Conservation (phyloP, 2,888 invertebrate genomes). For the Scaptomyza parva region DNA sequence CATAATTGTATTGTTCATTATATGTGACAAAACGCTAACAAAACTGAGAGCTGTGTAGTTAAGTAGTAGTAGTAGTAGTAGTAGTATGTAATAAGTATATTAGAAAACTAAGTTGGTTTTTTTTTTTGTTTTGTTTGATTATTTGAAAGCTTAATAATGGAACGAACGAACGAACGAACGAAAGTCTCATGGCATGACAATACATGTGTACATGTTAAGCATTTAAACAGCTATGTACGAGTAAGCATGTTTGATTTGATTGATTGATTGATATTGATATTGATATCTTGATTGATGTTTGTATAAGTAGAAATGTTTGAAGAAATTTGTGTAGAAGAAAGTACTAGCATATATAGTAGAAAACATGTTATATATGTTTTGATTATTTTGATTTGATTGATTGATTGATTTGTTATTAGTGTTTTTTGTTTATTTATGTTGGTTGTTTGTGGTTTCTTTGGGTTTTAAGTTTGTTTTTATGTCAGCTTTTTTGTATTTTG, state of each 20-base stretch:
- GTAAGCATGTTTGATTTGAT: constrained; percentile 43
- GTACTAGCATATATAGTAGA: constrained; percentile 75
- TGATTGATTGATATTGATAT: constrained; percentile 9
- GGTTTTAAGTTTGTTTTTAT: constrained; percentile 27
- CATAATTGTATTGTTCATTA: constrained; percentile 42
- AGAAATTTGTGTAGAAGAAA: constrained; percentile 70
- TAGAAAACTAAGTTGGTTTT: too few relatives aligned
- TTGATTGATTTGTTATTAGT: constrained; percentile 20
- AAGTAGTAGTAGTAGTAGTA: constrained; percentile 19
- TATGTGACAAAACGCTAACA: constrained; percentile 37
- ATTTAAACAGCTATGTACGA: constrained; percentile 60
- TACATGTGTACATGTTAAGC: constrained; percentile 64
- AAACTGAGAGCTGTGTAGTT: constrained; percentile 42
- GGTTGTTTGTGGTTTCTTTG: constrained; percentile 44
- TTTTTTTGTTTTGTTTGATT: constrained; percentile 8
- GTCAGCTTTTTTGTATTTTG: constrained; percentile 41
- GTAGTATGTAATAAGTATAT: constrained; percentile 14
- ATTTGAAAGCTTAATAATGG: constrained; percentile 41
- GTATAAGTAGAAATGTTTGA: constrained; percentile 63
- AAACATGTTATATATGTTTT: constrained; percentile 57
- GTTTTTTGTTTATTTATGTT: constrained; percentile 23
- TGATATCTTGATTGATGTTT: constrained; percentile 30
- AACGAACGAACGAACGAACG: constrained; percentile 23
- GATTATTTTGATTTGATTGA: constrained; percentile 25
- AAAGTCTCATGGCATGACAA: constrained; percentile 36